Conservation (phyloP, 2,113 vertebrate species). For the Pithys albifrons region DNA sequence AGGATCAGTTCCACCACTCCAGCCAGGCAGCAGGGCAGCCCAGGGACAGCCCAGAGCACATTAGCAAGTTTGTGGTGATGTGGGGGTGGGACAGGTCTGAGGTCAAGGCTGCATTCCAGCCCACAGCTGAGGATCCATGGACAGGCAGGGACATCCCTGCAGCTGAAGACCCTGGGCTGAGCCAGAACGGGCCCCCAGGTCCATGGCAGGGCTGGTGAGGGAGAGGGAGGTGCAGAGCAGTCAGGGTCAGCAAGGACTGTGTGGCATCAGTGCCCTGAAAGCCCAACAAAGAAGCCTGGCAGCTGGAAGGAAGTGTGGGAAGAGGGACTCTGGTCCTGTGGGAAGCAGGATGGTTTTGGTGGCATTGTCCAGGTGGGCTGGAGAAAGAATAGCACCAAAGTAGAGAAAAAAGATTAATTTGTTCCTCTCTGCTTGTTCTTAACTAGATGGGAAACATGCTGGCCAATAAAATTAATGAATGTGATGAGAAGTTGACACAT, state of each 20-base stretch:
- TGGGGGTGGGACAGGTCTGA: neutral
- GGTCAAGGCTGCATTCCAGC: neutral
- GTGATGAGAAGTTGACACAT: neutral
- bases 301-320: too few species aligned
- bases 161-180: neutral
- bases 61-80: neutral
- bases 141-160: neutral
- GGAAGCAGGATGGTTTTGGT: neutral
- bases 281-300: accelerated
- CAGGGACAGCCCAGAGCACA: accelerated
- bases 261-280: too few species aligned
- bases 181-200: accelerated
- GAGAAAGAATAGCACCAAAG: neutral
- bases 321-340: neutral
- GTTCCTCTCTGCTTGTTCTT: constrained; percentile 13
- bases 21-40: too few species aligned
- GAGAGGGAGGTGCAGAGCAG: accelerated
- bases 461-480: constrained; percentile 41
- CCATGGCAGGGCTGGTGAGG: accelerated
- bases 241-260: neutral
- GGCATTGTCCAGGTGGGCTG: neutral
- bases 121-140: accelerated
- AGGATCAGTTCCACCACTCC: accelerated
- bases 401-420: neutral
- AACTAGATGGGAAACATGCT: constrained; percentile 14